Evolutionary conservation across 2,797 vertebrate genomes (phyloP), one percentile per base, ranked within the genome.

Genomic region (Cirrhinus mrigala): DNA sequence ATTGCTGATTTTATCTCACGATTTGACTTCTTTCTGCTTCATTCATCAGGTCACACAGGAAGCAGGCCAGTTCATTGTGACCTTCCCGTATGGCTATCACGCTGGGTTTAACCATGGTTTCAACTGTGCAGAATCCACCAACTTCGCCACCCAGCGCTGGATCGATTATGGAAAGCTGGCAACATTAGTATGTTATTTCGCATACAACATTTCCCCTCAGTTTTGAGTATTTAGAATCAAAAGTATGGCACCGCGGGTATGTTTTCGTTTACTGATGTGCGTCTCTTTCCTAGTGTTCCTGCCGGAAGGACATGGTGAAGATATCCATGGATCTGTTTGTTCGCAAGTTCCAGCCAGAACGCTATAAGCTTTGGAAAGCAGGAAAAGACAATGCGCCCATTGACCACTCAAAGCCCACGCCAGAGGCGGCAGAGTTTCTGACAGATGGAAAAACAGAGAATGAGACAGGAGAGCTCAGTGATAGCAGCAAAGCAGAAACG

Each of bases 251-350:
- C 12, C 50, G 3, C 60, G 8, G 9, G 18, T 40, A 24, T 71
- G 33, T 62, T 79, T 79, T 78, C 16, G 18, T 82, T 11, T 56
- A 24, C 18, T 56, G 18, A 80, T 20, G 4, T 70, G 77, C 46
- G 5, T 79, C 15, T 24, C 44, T 79, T 15, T 56, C 88, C 60
- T 92, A 99, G 98, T 99, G 98, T 90, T 98, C 97, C 0, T 99
- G 98, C 88, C 96, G 98, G 64, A 98, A 99, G 90, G 98, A 99
- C 90, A 97, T 98, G 96, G 98, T 99, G 89, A 99, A 99, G 94
- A 99, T 99, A 87, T 98, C 98, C 79, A 99, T 99, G 98, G 98
- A 99, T 3, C 95, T 97, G 76, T 99, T 99, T 88, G 98, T 99
- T 82, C 95, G 94, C 85, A 98, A 97, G 92, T 99, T 97, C 90